Percentiles rank a stretch among this genome's conserved stretches.
These are phyloP conservation scores for Lithophane semibrunnea DNA, from an alignment of 2,888 invertebrate genomes.

Conservation along the genomic window DNA sequence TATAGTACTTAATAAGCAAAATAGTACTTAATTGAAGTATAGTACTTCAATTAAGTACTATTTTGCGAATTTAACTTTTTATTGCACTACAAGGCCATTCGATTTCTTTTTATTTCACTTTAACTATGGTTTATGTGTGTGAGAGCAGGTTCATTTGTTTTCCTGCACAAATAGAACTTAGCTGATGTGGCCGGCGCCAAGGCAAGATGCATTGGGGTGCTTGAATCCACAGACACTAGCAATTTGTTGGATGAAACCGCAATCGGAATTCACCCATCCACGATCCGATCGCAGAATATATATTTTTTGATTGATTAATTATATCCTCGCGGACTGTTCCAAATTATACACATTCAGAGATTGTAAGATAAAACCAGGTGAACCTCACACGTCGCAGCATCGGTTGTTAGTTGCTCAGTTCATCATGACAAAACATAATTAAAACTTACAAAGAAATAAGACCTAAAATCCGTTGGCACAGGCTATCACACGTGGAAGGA, in stretches of 20 bases:
- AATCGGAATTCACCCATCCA: not conserved
- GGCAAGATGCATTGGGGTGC: constrained; percentile 23
- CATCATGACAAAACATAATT: no score
- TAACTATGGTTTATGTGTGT: constrained; percentile 30
- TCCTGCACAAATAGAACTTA: constrained; percentile 12
- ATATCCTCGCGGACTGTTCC: no score
- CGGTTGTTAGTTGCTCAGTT: no score
- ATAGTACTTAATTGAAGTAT: not conserved
- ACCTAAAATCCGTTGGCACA: no score
- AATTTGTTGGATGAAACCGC: constrained; percentile 12
- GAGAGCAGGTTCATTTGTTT: constrained; percentile 26
- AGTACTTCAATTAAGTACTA: not conserved
- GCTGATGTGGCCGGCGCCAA: constrained; percentile 6
- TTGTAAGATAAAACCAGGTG: no score
- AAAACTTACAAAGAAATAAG: no score
- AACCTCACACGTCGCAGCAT: no score
- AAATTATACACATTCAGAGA: no score
- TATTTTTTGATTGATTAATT: no score
- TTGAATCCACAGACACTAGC: not conserved
- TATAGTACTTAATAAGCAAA: no score
- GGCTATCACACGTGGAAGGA: no score
- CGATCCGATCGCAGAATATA: no score
- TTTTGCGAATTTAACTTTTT: not conserved
- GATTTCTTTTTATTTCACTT: constrained; percentile 36
- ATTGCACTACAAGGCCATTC: constrained; percentile 2